Base-by-base conservation (phyloP, 2,113 vertebrate genomes). In the Bostrychus sinensis region DNA sequence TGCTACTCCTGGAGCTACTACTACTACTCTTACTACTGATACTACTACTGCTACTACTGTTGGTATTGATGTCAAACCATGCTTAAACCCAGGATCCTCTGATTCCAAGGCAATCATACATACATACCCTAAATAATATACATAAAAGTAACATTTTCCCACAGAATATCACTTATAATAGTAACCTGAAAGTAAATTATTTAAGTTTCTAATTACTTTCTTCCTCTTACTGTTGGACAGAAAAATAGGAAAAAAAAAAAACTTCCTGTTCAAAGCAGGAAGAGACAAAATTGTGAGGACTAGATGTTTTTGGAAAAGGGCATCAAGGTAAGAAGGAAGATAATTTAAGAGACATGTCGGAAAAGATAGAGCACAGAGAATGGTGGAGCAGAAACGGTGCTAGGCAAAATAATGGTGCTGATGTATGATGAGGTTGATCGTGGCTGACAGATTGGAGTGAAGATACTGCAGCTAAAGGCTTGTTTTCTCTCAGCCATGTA, bases 381-480 rank as follows among this genome's bases (percentile, higher is more conserved):
- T 19, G n/a, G 16, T 41, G n/a, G 26, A 66, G 59, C 53, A 57
- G 66, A 53, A 45, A 39, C 51, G 28, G 39, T n/a, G 26, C 14
- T 1, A 34, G 42, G 26, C 20, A 63, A 51, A 48, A 45, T 53
- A 80, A 72, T 50, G 34, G 9, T 22, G 48, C 56, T 64, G 70
- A 77, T 67, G 53, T 61, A 73, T 62, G 37, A 30, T 38, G 38
- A 68, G 45, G 58, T 9, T 56, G 23, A 83, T 69, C 63, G 34
- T 11, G 53, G 51, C 55, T 72, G 77, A 78, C 72, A 70, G 64
- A 51, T 66, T 58, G 55, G 19, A 3, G 50, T 72, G 56, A 72
- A 64, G 59, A 51, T 25, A 64, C 61, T 77, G 46, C 58, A 56
- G 61, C 57, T 62, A 56, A 75, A 58, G 11, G 62, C 63, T 54